Conservation (phyloP, 2,797 vertebrate species). For the Pseudochirops corinnae region DNA sequence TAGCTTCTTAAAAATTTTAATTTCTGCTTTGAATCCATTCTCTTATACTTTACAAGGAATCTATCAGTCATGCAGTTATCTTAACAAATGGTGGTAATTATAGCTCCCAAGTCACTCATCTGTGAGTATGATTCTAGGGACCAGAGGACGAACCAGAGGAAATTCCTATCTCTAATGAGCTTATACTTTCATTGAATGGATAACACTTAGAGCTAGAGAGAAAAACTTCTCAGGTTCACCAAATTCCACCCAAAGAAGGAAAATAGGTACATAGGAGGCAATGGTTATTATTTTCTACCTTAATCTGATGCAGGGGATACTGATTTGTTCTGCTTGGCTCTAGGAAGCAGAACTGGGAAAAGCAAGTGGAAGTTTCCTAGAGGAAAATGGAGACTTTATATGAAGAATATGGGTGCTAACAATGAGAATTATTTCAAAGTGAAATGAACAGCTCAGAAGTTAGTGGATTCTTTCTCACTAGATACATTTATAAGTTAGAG, state of each 20-base stretch:
- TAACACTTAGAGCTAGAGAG: neutral
- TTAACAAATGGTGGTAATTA: neutral
- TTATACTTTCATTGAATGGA: neutral
- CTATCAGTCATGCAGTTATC: neutral
- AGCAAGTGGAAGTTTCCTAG: neutral
- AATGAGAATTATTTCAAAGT: neutral
- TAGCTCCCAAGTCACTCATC: neutral
- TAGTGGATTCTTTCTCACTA: neutral
- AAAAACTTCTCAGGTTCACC: neutral
- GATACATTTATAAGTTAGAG: neutral
- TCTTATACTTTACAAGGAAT: neutral
- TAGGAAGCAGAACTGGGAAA: neutral
- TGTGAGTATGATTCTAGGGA: neutral
- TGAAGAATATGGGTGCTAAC: neutral
- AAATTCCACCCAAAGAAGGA: neutral
- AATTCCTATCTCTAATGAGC: neutral
- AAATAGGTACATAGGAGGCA: neutral
- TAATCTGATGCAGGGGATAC: neutral
- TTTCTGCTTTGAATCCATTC: neutral
- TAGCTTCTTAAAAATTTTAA: neutral
- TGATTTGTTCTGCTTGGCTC: neutral
- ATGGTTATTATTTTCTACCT: neutral
- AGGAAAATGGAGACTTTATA: neutral
- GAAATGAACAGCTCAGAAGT: neutral
- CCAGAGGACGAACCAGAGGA: neutral